Percentiles rank a stretch among this genome's conserved stretches.
These are phyloP conservation scores for Ophonus ardosiacus DNA, from an alignment of 2,888 invertebrate species.

Conservation along the genomic window DNA sequence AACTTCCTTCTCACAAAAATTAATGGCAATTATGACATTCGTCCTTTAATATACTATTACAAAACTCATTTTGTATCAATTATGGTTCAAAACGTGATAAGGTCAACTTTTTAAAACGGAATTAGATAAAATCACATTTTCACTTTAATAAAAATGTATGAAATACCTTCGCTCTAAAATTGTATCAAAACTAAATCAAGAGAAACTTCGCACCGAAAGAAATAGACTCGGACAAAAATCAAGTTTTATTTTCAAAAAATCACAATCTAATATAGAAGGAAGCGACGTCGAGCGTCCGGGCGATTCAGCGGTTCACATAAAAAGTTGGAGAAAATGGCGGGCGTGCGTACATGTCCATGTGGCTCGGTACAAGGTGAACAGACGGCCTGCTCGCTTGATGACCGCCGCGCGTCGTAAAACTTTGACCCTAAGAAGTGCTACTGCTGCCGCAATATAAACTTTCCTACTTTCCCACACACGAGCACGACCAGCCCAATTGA, in stretches of 20 bases:
- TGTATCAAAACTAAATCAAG: constrained; percentile 26
- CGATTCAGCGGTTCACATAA: constrained; percentile 40
- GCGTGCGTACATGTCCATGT: constrained; percentile 12
- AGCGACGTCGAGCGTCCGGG: background rate
- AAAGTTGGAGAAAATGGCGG: constrained; percentile 40
- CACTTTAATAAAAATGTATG: constrained; percentile 47
- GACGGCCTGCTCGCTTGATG: constrained; percentile 26
- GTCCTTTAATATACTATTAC: too few relatives aligned
- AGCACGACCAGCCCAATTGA: constrained; percentile 9
- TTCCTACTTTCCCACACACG: constrained; percentile 18
- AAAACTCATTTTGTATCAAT: too few relatives aligned
- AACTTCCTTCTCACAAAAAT: too few relatives aligned
- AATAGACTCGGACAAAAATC: constrained; percentile 44
- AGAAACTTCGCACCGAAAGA: constrained; percentile 8
- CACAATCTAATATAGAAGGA: constrained; percentile 45
- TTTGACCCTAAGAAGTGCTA: constrained; percentile 33
- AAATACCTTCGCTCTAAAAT: constrained; percentile 18
- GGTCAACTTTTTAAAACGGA: too few relatives aligned
- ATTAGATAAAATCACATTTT: constrained; percentile 24
- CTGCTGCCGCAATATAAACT: constrained; percentile 26
- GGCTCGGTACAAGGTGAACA: constrained; percentile 27
- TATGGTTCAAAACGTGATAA: too few relatives aligned
- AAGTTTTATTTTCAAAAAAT: constrained; percentile 47
- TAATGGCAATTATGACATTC: too few relatives aligned
- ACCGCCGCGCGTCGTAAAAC: constrained; percentile 37